A percentile compares a stretch with the other conserved stretches of the same genome.
Conservation (phyloP, 2,113 vertebrate genomes). For the Emberiza fucata region DNA sequence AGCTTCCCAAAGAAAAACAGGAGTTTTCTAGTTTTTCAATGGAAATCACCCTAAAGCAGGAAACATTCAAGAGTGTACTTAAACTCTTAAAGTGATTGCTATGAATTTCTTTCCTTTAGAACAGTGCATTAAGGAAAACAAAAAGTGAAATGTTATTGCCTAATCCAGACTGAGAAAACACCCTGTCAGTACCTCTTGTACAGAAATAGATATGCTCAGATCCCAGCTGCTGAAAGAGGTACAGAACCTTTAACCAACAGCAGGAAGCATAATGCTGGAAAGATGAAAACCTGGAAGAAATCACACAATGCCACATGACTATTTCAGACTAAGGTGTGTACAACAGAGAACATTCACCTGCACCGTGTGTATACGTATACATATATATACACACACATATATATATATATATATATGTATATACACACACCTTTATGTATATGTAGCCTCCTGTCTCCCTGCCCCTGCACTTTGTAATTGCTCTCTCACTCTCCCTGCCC, state of each 20-base stretch:
- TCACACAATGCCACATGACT: background rate
- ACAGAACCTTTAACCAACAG: background rate
- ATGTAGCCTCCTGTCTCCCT: background rate
- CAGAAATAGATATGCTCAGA: background rate
- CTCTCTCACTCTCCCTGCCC: background rate
- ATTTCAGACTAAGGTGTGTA: background rate
- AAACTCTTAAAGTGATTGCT: background rate
- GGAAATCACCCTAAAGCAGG: conserved; percentile 3
- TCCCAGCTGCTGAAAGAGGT: background rate
- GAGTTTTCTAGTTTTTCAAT: background rate
- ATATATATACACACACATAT: background rate
- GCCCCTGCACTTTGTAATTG: background rate
- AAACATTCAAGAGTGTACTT: background rate
- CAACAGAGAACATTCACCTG: background rate
- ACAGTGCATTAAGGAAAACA: background rate
- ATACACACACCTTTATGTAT: background rate
- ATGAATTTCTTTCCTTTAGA: background rate
- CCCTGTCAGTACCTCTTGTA: background rate
- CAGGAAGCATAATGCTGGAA: background rate
- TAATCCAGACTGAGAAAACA: background rate
- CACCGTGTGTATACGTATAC: background rate
- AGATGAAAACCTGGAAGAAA: background rate
- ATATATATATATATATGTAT: background rate
- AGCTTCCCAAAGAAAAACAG: background rate
- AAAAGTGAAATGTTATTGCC: background rate